Evolutionary conservation across 2,888 invertebrate species (phyloP).

Genomic region (Heteromyza rotundicornis): DNA sequence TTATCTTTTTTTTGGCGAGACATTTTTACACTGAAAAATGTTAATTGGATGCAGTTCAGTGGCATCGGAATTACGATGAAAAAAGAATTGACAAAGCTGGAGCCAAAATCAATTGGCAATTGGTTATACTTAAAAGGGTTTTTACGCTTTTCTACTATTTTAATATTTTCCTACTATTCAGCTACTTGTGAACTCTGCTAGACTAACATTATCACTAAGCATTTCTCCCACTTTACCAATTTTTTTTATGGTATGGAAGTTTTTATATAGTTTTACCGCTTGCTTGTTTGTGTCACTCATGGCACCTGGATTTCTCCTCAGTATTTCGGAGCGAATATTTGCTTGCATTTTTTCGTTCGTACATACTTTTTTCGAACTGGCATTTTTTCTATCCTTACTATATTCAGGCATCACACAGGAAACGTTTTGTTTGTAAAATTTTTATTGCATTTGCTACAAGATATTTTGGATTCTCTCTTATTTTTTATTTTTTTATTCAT

Average conservation of each 20-base stretch:
- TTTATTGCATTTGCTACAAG: slow-evolving; percentile 23
- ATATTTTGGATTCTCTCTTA: slow-evolving; percentile 7
- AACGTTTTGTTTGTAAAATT: slow-evolving; percentile 13
- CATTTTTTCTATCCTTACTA: neutral
- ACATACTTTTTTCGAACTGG: neutral
- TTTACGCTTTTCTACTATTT: too few relatives aligned
- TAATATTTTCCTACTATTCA: too few relatives aligned
- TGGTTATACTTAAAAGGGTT: too few relatives aligned
- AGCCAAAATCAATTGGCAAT: too few relatives aligned
- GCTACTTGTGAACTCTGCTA: too few relatives aligned
- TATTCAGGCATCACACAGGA: slow-evolving; percentile 9
- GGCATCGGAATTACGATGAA: neutral
- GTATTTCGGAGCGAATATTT: slow-evolving; percentile 18
- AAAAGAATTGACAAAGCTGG: too few relatives aligned
- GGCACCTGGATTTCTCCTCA: slow-evolving; percentile 33
- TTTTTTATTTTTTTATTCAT: slow-evolving; percentile 9
- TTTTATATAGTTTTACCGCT: too few relatives aligned
- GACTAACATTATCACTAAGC: too few relatives aligned
- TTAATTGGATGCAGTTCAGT: too few relatives aligned
- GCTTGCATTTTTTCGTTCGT: neutral
- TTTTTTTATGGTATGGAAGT: too few relatives aligned
- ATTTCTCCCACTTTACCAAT: too few relatives aligned
- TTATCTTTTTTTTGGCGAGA: neutral
- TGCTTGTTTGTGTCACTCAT: slow-evolving; percentile 28
- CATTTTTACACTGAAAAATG: too few relatives aligned